Evolutionary conservation across 1,140 invertebrate genomes (phyloP), one percentile per base, ranked within the genome.

Genomic region (Acromyrmex heyeri): DNA sequence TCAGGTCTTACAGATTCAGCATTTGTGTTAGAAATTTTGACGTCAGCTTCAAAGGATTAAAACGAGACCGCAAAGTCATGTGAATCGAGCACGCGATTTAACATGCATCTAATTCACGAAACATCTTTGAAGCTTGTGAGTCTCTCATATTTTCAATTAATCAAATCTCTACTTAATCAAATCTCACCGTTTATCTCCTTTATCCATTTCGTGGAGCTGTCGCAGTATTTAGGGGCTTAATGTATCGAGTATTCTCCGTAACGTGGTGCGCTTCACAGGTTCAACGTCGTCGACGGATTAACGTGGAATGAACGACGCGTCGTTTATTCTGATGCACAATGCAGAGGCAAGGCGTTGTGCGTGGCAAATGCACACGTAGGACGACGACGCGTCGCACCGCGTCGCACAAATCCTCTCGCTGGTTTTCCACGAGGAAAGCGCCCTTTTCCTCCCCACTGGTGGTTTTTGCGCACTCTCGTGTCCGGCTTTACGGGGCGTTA

Each of bases 401-500:
- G 55, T 27, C 73, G 64, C 78, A 86, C 78, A 88, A 86, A 89
- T 88, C 87, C 81, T 59, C 34, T 59, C 34, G 50, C 75, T 30
- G 73, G 67, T 89, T 87, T 87, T 85, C 61, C 61, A 83, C 86
- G 79, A 73, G 70, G 67, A 89, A 69, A 87, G 65, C 55, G 65
- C 55, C 55, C 55, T 7, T 34, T 34, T 34, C 30, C 18, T 6
- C 53, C 53, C 18, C 53, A 34, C 14, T 61, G 55, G 34, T 72
- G 48, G 77, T 90, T 90, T 90, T 89, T 90, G 79, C 78, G 53
- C 59, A 53, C 62, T 85, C 86, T 81, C 86, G 44, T 79, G 53
- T 78, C 69, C 73, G 73, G 65, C 79, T 89, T 89, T 90, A 76
- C 72, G 53, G 85, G 57, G 61, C 86, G 79, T 87, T 89, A 87